Base-by-base conservation (phyloP, 2,888 invertebrate species). In the Metalampra italica region DNA sequence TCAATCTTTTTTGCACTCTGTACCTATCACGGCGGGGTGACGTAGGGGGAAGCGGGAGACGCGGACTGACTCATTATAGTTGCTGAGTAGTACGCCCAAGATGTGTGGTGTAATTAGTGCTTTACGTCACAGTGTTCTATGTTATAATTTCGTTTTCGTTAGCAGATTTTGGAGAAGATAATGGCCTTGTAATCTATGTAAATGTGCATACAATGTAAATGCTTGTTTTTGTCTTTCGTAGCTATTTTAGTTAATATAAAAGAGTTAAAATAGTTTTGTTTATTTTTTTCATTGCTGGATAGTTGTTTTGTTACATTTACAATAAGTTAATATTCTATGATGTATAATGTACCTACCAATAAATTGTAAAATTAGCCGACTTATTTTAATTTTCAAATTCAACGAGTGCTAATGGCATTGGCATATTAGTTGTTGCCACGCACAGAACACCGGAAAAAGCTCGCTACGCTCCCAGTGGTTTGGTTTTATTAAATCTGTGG, bases 101-200 rank as follows among this genome's bases (percentile, higher is more conserved):
- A n/a, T n/a, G n/a, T n/a, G n/a, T n/a, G n/a, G n/a, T n/a, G n/a
- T n/a, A n/a, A n/a, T n/a, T n/a, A n/a, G n/a, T n/a, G n/a, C n/a
- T n/a, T 43, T 29, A 52, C 50, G 56, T 47, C 36, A 36, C n/a
- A 36, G n/a, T n/a, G n/a, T 9, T 50, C 39, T 55, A 54, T 50
- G 43, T 49, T 56, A 22, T 59, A 51, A 48, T 54, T 57, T 63
- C 57, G 63, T 64, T 64, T 66, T 56, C 56, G 62, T 50, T 70
- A 61, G 57, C 54, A 29, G 9, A 30, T 32, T 32, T 22, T 22
- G 22, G 22, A 22, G 43, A 13, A 12, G 43, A 46, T 30, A 11
- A 34, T 71, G 71, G 74, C 78, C 76, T 82, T 85, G 80, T 82
- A 82, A 79, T 82, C 72, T 84, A 82, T 86, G 82, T 86, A 87